These are phyloP conservation scores for Cecidostiba fungosa DNA, from an alignment of 2,888 invertebrate genomes.

Conservation along the genomic window DNA sequence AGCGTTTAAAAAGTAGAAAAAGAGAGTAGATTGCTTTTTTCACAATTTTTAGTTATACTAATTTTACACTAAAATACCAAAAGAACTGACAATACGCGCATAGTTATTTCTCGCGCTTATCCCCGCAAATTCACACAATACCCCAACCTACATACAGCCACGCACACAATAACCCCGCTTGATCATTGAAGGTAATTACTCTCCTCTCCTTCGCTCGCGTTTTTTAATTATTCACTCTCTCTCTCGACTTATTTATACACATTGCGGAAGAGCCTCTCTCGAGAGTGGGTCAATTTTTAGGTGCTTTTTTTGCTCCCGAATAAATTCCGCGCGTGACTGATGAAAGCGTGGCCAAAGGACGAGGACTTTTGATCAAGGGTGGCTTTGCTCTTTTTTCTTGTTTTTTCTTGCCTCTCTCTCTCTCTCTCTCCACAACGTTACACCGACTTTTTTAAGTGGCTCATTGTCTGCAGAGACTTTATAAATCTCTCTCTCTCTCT, in stretches of 20 bases:
- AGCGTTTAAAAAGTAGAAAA: no score
- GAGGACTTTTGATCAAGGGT: constrained; percentile 4
- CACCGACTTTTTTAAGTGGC: constrained; percentile 1
- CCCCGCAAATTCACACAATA: not conserved
- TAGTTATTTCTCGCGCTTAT: constrained; percentile 4
- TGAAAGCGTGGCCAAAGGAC: constrained; percentile 6
- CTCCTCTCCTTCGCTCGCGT: not conserved
- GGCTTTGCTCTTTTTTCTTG: constrained; percentile 13
- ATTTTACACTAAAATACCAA: not conserved
- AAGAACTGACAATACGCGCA: not conserved
- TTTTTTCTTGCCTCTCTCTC: not conserved
- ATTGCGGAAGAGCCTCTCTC: not conserved
- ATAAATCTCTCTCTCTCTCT: not conserved
- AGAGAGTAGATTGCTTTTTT: no score
- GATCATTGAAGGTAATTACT: constrained; percentile 15
- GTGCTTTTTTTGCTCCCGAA: not conserved
- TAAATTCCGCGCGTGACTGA: constrained; percentile 17
- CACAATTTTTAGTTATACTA: no score
- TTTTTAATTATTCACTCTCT: not conserved
- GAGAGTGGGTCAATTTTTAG: constrained; percentile 19
- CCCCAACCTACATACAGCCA: not conserved
- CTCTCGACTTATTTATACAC: not conserved
- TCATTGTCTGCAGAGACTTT: not conserved
- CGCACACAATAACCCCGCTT: constrained; percentile 2
- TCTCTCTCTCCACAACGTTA: no score